A percentile compares a stretch with the other conserved stretches of the same genome.
These are phyloP conservation scores for Lomographa bimaculata DNA, from an alignment of 2,888 invertebrate genomes.

Conservation along the genomic window DNA sequence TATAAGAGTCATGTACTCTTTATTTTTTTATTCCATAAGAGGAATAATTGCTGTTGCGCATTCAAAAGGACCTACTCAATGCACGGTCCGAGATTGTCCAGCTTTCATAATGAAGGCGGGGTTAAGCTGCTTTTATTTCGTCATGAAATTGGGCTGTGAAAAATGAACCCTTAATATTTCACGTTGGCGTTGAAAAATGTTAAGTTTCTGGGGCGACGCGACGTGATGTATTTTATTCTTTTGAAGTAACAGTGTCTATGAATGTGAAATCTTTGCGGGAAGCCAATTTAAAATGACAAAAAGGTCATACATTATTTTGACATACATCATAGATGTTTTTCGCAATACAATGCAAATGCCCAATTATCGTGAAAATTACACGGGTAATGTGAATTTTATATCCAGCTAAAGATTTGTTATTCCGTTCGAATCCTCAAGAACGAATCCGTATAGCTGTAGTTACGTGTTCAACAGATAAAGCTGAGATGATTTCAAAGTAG, in stretches of 20 bases:
- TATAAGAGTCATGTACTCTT: too few species aligned
- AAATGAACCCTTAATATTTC: constrained; percentile 21
- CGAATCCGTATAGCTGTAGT: constrained; percentile 33
- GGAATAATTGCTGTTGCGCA: too few species aligned
- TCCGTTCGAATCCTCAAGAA: constrained; percentile 28
- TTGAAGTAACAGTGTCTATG: constrained; percentile 6
- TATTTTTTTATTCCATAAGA: too few species aligned
- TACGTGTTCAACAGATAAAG: constrained; percentile 26
- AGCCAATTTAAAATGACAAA: too few species aligned
- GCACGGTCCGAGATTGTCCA: constrained; percentile 35
- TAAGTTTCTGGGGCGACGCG: constrained; percentile 5
- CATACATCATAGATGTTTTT: too few species aligned
- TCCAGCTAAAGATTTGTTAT: too few species aligned
- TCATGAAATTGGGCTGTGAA: constrained; percentile 21
- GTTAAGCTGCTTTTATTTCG: constrained; percentile 28
- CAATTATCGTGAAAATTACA: too few species aligned
- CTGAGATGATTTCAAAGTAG: constrained; percentile 24
- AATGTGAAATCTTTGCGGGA: constrained; percentile 10
- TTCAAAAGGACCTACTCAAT: constrained; percentile 47
- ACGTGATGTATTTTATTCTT: constrained; percentile 13
- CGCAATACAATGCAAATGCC: too few species aligned
- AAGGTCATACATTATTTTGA: too few species aligned
- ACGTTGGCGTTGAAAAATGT: constrained; percentile 15
- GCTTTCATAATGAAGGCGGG: constrained; percentile 38
- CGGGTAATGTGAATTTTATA: too few species aligned